Percentiles rank a stretch among this genome's conserved stretches.
Evolutionary conservation across 2,888 invertebrate genomes (phyloP).

Genomic region (Antheraea assamensis): DNA sequence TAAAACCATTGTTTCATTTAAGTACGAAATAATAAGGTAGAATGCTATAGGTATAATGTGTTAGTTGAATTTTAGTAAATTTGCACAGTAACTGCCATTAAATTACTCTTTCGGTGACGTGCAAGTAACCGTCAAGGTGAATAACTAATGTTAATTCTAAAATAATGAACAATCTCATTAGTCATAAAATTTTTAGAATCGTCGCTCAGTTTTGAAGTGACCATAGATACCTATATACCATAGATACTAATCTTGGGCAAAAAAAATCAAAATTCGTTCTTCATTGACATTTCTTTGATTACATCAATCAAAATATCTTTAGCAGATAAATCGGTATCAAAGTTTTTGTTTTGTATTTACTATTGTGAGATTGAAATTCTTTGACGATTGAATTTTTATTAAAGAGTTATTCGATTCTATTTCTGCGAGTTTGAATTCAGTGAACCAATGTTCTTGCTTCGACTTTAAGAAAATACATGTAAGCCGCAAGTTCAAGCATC

Average conservation of each 20-base stretch:
- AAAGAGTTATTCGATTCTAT: neutral
- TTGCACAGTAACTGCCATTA: neutral
- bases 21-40: neutral
- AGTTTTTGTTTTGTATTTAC: neutral
- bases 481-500: neutral
- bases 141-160: neutral
- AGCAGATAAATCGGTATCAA: neutral
- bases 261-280: neutral
- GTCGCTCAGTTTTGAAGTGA: neutral
- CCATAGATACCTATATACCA: no score
- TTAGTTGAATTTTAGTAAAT: neutral
- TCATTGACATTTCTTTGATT: slow-evolving; percentile 7
- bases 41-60: neutral
- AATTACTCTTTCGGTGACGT: neutral
- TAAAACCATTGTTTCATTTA: neutral
- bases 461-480: neutral
- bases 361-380: neutral
- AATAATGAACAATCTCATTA: neutral
- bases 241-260: neutral
- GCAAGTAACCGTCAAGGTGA: neutral
- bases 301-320: neutral
- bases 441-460: neutral
- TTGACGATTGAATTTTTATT: neutral
- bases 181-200: neutral
- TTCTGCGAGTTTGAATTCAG: neutral